These are phyloP conservation scores for Eulemur coronatus DNA, from an alignment of 2,797 vertebrate species.

Conservation along the genomic window DNA sequence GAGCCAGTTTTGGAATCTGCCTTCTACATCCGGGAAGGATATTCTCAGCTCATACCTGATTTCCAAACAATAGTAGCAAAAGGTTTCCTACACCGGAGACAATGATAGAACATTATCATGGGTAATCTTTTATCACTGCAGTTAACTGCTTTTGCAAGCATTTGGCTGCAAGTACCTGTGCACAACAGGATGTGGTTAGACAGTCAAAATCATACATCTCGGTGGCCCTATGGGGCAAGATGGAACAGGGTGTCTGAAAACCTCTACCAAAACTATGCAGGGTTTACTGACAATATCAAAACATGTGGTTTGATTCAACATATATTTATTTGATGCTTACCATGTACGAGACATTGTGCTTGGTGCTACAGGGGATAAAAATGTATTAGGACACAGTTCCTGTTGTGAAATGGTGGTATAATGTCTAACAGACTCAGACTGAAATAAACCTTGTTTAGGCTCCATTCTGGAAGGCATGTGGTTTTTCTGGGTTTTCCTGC, in stretches of 20 bases:
- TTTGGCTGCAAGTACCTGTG: not conserved
- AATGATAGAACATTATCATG: not conserved
- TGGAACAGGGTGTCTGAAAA: not conserved
- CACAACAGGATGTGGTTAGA: constrained; percentile 64
- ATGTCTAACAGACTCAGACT: not conserved
- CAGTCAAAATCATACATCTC: not conserved
- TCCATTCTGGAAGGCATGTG: not conserved
- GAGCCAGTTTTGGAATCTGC: not conserved
- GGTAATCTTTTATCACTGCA: not conserved
- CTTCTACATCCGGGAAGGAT: not conserved
- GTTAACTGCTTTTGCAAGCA: not conserved
- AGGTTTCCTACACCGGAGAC: not conserved
- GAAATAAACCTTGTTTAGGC: not conserved
- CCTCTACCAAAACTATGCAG: not conserved
- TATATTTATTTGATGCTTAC: not conserved
- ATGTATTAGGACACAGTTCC: not conserved
- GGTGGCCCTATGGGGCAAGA: not conserved
- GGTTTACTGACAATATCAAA: not conserved
- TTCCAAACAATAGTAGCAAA: not conserved
- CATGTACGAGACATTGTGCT: not conserved
- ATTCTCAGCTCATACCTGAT: not conserved
- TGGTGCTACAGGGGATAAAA: not conserved
- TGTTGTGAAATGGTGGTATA: not conserved
- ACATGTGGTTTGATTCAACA: not conserved
- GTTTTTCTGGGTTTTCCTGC: constrained; percentile 9